Evolutionary conservation across 2,888 invertebrate genomes (phyloP).

Genomic region (Nebria salina): DNA sequence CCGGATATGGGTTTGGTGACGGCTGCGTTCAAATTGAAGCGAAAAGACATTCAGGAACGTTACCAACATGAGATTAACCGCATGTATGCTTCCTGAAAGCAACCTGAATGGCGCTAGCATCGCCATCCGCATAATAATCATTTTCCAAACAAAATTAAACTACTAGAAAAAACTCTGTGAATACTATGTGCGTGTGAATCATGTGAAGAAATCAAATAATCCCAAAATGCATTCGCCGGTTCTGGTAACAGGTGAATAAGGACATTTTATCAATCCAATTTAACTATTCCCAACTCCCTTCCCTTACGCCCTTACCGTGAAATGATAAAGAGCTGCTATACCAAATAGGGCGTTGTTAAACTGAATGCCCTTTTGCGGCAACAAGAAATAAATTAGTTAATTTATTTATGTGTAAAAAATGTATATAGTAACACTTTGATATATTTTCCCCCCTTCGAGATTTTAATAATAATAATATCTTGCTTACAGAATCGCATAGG

Average conservation of each 20-base stretch:
- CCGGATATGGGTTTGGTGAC: constrained; percentile 98
- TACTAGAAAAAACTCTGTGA: constrained; percentile 19
- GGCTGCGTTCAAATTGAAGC: constrained; percentile 96
- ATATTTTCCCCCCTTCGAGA: constrained; percentile 21
- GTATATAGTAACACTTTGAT: constrained; percentile 36
- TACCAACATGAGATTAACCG: constrained; percentile 92
- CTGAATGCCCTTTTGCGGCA: neutral
- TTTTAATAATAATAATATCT: constrained; percentile 31
- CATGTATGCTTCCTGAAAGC: constrained; percentile 91
- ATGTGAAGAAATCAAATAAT: constrained; percentile 22
- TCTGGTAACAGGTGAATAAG: neutral
- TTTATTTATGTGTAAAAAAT: constrained; percentile 46
- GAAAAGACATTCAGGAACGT: constrained; percentile 94
- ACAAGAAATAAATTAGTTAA: constrained; percentile 25
- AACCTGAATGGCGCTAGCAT: constrained; percentile 48
- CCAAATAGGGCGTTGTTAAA: neutral
- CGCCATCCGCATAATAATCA: constrained; percentile 11
- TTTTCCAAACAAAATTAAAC: neutral
- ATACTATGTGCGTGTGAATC: constrained; percentile 11
- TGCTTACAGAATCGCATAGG: constrained; percentile 33
- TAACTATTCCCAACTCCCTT: neutral
- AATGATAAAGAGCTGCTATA: neutral
- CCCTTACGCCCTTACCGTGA: too few species aligned
- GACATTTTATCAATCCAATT: neutral
- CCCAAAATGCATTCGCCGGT: neutral